phyloP scores from a whole-genome alignment of 2,113 vertebrate genomes.

The Monarcha castaneiventris region DNA sequence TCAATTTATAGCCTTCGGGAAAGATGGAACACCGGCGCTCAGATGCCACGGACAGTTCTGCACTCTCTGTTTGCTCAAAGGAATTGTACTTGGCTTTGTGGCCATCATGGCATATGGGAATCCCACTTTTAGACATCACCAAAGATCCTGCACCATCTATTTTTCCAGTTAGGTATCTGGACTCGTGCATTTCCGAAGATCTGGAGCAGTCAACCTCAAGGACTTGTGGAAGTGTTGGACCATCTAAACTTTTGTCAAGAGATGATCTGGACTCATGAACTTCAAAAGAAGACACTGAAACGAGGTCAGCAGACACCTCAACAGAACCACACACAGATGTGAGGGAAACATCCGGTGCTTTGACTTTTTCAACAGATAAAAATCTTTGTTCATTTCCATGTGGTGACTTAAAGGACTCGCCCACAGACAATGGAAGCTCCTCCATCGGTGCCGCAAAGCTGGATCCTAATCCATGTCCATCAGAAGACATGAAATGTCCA shows the following conservation, averaged over 20 bases:
- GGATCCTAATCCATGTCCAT: constrained; percentile 7
- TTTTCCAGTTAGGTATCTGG: not conserved
- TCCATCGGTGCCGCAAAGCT: not conserved
- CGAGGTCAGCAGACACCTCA: not conserved
- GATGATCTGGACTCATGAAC: not conserved
- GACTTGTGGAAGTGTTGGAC: constrained; percentile 34
- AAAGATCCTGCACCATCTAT: not conserved
- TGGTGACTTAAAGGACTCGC: constrained; percentile 60
- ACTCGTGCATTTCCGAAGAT: constrained; percentile 41
- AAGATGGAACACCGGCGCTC: constrained; percentile 30
- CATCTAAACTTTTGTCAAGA: not conserved
- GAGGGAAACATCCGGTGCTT: not conserved
- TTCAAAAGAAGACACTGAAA: not conserved
- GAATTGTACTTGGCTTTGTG: constrained; percentile 19
- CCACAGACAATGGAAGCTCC: constrained; percentile 44
- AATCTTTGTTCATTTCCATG: constrained; percentile 12
- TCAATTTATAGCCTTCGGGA: constrained; percentile 4
- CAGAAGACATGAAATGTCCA: constrained; percentile 53
- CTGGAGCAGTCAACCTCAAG: constrained; percentile 60
- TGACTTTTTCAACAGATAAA: not conserved
- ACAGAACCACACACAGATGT: not conserved
- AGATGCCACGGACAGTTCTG: not conserved
- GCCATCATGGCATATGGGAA: constrained; percentile 25
- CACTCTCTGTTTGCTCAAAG: not conserved
- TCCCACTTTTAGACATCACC: not conserved